These are phyloP conservation scores for Pontoporia blainvillei DNA, from an alignment of 2,113 vertebrate species.

Conservation along the genomic window DNA sequence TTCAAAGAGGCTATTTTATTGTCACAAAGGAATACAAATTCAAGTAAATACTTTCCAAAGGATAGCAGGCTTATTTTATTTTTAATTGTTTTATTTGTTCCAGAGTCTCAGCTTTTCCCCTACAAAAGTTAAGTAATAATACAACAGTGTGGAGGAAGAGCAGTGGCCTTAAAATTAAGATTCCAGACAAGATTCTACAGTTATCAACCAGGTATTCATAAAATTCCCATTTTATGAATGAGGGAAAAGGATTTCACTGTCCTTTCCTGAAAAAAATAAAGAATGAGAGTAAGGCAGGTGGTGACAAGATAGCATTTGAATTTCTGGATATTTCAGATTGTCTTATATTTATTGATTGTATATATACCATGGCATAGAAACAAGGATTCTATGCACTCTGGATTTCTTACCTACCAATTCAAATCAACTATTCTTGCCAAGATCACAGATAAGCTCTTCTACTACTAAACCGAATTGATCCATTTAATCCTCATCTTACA, in stretches of 20 bases:
- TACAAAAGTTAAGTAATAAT: background rate
- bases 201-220: background rate
- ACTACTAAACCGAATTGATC: background rate
- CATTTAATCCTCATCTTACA: background rate
- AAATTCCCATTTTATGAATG: background rate
- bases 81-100: background rate
- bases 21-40: background rate
- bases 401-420: background rate
- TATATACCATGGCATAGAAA: background rate
- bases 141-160: background rate
- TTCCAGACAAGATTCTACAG: background rate
- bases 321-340: background rate
- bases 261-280: background rate
- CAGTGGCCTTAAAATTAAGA: background rate
- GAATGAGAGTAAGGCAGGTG: fast-evolving
- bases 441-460: background rate
- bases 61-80: background rate
- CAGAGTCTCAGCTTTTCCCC: background rate
- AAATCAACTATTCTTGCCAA: background rate
- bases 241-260: background rate
- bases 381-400: background rate
- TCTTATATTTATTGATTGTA: background rate
- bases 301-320: background rate
- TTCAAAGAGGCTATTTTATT: background rate
- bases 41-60: background rate